Evolutionary conservation across 2,888 invertebrate genomes (phyloP).

Genomic region (Sipha maydis): DNA sequence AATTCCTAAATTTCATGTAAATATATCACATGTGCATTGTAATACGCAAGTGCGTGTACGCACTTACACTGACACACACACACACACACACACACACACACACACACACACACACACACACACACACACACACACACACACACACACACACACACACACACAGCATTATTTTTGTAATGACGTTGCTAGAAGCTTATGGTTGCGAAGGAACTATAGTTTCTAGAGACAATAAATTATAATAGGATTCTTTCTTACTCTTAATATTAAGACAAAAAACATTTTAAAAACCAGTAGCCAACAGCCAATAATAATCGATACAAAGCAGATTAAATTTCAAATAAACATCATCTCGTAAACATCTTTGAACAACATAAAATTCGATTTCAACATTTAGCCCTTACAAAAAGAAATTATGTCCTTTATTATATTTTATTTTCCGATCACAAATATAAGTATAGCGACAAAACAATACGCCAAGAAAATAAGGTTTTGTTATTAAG

Average conservation of each 20-base stretch:
- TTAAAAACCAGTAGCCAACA: background rate
- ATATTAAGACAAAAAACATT: background rate
- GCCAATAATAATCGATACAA: background rate
- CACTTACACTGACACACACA: too few species aligned
- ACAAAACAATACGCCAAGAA: background rate
- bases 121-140: background rate
- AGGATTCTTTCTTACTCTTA: background rate
- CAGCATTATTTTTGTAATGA: conserved; percentile 13
- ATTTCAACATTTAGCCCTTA: background rate
- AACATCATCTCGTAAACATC: background rate
- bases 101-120: background rate
- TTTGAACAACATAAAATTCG: background rate
- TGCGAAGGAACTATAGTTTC: conserved; percentile 32
- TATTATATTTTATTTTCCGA: background rate
- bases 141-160: background rate
- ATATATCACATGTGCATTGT: background rate
- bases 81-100: background rate
- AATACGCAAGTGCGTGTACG: too few species aligned
- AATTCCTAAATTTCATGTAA: background rate
- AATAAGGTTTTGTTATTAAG: background rate
- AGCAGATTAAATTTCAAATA: background rate
- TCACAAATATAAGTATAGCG: background rate
- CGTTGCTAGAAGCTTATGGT: conserved; percentile 15
- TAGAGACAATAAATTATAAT: background rate
- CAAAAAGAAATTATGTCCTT: background rate